Base-by-base conservation (phyloP, 2,888 invertebrate genomes). In the Drosophila niveifrons region DNA sequence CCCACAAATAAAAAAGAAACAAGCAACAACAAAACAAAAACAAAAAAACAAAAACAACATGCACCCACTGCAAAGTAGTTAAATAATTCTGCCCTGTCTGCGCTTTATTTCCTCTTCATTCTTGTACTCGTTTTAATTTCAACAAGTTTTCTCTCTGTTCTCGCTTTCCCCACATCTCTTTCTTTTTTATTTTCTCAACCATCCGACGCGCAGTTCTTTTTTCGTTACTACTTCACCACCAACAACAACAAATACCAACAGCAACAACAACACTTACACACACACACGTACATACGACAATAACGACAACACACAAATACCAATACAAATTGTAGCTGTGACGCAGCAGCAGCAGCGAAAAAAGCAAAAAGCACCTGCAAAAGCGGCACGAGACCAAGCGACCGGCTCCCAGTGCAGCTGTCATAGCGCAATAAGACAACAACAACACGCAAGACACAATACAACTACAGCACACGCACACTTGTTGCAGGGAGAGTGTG, bases 1-100 rank as follows among this genome's bases (percentile, higher is more conserved):
- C 36, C 11, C 36, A 58, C 50, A 15, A 31, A 9, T n/a, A n/a
- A 23, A 23, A 23, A 23, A 23, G 23, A 6, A 47, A 73, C n/a
- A 53, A 48, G 29, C 48, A 53, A 44, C 57, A 57, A 66, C 56
- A 73, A 66, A 10, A 61, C 55, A 36, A 23, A 50, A 43, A 59
- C 53, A 46, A 50, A 62, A 50, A 46, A 65, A 76, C 59, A 74
- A 69, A 34, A 88, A 73, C 58, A 84, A 80, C 75, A 85, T 85
- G 85, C 85, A 89, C 80, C 86, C 85, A 75, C 72, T 85, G 89
- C 88, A 86, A 78, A 89, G 78, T 83, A 89, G 89, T 85, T 89
- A 89, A 85, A 85, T 85, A 85, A 85, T 88, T 85, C 86, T 89
- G 89, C 89, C 84, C 89, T 85, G 83, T 85, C 89, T 88, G 89